Evolutionary conservation across 1,140 invertebrate species (phyloP).

Genomic region (Penaeus japonicus): DNA sequence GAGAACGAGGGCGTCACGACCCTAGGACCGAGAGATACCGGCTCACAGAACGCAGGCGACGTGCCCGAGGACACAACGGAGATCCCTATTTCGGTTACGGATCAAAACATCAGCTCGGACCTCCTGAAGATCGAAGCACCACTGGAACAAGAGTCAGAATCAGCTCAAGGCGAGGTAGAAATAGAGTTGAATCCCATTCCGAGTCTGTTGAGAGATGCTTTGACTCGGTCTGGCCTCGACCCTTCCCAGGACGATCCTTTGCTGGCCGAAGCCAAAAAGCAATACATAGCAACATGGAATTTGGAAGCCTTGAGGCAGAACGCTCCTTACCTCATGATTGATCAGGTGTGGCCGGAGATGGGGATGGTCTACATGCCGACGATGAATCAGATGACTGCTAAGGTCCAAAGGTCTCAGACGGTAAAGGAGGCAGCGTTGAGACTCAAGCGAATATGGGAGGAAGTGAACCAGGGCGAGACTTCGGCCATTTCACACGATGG

Average conservation of each 20-base stretch:
- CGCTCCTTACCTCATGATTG: constrained; percentile 30
- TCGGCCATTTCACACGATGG: too few relatives aligned
- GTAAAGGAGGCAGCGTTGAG: constrained; percentile 20
- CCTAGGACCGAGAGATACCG: too few relatives aligned
- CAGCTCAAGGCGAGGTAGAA: too few relatives aligned
- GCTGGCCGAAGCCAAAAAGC: constrained; percentile 4
- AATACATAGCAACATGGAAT: constrained; percentile 36
- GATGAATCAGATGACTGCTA: constrained; percentile 21
- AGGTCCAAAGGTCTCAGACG: constrained; percentile 8
- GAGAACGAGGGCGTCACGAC: too few relatives aligned
- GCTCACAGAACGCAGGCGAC: too few relatives aligned
- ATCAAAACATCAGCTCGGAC: too few relatives aligned
- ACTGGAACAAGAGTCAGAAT: too few relatives aligned
- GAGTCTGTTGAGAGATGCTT: neutral
- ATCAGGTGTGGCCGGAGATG: constrained; percentile 27
- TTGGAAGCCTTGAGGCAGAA: constrained; percentile 18
- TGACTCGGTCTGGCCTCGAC: neutral
- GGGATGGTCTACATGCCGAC: constrained; percentile 46
- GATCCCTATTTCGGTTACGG: too few relatives aligned
- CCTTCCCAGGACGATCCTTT: neutral
- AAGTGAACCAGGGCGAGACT: too few relatives aligned
- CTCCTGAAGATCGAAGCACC: too few relatives aligned
- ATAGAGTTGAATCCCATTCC: neutral
- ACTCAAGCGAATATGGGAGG: constrained; percentile 18
- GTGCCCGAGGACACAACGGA: too few relatives aligned